A percentile compares a stretch with the other conserved stretches of the same genome.
Conservation (phyloP, 2,113 vertebrate species). For the Catharus minimus region DNA sequence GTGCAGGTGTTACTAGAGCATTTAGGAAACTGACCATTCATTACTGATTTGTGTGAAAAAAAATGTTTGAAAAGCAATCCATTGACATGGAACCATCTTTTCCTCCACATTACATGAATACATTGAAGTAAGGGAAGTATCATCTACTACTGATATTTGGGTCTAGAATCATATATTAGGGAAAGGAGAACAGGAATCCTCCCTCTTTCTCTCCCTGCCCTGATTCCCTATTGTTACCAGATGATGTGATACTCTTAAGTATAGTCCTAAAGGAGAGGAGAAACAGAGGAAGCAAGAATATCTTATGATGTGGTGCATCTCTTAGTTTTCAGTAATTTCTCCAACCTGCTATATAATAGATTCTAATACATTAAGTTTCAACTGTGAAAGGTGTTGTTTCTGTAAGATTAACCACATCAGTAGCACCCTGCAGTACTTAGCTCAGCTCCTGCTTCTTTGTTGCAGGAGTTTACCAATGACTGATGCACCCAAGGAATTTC, state of each 20-base stretch:
- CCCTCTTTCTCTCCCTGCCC: not conserved
- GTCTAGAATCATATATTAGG: not conserved
- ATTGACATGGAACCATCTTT: not conserved
- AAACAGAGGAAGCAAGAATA: not conserved
- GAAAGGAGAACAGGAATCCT: not conserved
- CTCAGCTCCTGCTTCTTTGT: not conserved
- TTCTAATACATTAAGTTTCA: not conserved
- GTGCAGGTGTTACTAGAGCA: not conserved
- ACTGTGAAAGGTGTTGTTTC: not conserved
- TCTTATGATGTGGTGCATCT: rapidly evolving
- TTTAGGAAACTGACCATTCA: not conserved
- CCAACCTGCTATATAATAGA: not conserved
- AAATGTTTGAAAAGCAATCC: not conserved
- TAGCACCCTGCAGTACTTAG: not conserved
- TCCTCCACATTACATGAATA: not conserved
- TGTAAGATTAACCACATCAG: not conserved
- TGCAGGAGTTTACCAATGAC: not conserved
- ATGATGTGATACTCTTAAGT: not conserved
- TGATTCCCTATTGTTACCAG: not conserved
- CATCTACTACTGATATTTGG: not conserved
- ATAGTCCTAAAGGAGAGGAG: not conserved
- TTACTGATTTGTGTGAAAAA: not conserved
- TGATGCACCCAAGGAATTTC: not conserved
- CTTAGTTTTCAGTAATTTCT: not conserved
- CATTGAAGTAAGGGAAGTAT: not conserved